These are phyloP conservation scores for Papilio demoleus DNA, from an alignment of 2,888 invertebrate genomes.

Conservation along the genomic window DNA sequence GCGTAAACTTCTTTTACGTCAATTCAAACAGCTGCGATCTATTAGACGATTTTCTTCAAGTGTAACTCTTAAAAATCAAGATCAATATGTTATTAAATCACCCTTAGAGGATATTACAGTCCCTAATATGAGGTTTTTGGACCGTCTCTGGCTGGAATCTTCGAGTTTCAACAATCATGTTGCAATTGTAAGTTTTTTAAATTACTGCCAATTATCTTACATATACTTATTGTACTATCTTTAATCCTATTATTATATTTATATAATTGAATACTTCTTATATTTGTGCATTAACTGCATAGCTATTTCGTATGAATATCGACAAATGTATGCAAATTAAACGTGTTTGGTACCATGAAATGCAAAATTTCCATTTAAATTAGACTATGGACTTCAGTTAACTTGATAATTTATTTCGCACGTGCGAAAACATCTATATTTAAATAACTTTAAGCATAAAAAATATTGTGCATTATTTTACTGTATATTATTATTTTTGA, in stretches of 20 bases:
- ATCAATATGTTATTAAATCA: conserved; percentile 68
- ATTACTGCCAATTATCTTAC: background rate
- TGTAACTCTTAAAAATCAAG: conserved; percentile 56
- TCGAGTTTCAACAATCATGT: conserved; percentile 63
- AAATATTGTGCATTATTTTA: too few relatives aligned
- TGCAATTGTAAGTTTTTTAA: conserved; percentile 66
- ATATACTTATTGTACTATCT: conserved; percentile 9
- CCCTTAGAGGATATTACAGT: conserved; percentile 63
- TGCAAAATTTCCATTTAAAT: conserved; percentile 3
- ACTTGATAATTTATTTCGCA: background rate
- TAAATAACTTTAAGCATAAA: background rate
- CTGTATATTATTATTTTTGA: too few relatives aligned
- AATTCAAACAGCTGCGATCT: conserved; percentile 66
- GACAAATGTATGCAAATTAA: conserved; percentile 3
- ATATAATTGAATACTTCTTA: conserved; percentile 4
- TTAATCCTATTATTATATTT: conserved; percentile 23
- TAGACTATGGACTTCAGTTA: conserved; percentile 13
- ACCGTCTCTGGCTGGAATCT: conserved; percentile 65
- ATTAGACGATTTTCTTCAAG: conserved; percentile 63
- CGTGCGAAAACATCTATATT: background rate
- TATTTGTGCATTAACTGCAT: background rate
- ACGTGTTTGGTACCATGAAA: background rate
- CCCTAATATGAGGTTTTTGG: conserved; percentile 65
- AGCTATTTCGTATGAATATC: background rate
- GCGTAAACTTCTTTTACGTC: conserved; percentile 67